Conservation (phyloP, 2,797 vertebrate genomes). For the Schizopygopsis malacanthus region DNA sequence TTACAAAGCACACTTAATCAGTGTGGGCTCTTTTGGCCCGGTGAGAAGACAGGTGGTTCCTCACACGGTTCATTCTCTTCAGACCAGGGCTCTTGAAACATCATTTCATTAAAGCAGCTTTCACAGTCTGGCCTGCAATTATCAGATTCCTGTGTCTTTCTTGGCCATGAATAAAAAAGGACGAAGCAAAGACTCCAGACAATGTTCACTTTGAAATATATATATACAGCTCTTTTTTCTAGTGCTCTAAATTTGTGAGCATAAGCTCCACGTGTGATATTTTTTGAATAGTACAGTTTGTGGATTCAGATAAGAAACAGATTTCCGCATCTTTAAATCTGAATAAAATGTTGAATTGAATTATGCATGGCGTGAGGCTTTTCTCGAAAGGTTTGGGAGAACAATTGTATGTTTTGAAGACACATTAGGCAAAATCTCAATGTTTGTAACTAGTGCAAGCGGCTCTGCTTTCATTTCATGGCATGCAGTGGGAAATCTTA, state of each 20-base stretch:
- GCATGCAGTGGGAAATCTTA: slow-evolving; percentile 22
- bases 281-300: background rate
- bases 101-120: slow-evolving; percentile 52
- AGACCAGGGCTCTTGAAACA: slow-evolving; percentile 27
- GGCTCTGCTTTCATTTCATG: slow-evolving; percentile 1
- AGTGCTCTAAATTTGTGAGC: background rate
- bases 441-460: background rate
- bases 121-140: slow-evolving; percentile 52
- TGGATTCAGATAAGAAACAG: background rate
- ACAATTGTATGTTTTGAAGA: background rate
- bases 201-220: background rate
- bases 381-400: background rate
- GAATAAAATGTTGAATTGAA: background rate
- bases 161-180: slow-evolving; percentile 37
- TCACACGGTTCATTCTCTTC: background rate
- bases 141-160: slow-evolving; percentile 50
- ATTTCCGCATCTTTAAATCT: background rate
- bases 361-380: background rate
- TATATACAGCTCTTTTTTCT: slow-evolving; percentile 12
- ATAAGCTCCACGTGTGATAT: background rate
- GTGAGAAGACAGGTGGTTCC: slow-evolving; percentile 29
- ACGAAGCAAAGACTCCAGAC: background rate
- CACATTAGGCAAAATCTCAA: background rate
- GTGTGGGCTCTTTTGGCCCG: slow-evolving; percentile 8
- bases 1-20: background rate